Evolutionary conservation across 53 echinoderm and acorn worm genomes (phyloP).

Genomic region (Apostichopus leukothele): DNA sequence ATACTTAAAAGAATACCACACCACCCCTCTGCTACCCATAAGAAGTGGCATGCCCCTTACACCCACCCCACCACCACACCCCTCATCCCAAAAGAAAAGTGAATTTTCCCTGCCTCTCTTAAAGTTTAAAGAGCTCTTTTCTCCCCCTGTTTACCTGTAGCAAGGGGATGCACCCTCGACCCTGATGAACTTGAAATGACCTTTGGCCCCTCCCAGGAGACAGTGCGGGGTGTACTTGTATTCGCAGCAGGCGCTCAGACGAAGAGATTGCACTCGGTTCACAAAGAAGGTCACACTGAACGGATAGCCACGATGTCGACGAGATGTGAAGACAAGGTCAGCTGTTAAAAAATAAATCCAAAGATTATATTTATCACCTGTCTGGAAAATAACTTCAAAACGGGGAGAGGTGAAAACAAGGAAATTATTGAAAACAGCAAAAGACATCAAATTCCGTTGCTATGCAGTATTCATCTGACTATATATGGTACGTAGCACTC

Average conservation of each 20-base stretch:
- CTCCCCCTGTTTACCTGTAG: conserved; percentile 67
- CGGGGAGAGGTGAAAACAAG: too few relatives aligned
- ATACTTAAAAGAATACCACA: too few relatives aligned
- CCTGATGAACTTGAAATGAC: conserved; percentile 87
- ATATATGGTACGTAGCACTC: too few relatives aligned
- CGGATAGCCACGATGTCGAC: conserved; percentile 95
- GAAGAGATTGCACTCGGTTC: conserved; percentile 79
- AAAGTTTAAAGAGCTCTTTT: not conserved
- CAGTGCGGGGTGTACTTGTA: conserved; percentile 90
- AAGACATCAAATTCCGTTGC: too few relatives aligned
- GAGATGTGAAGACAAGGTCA: conserved; percentile 90
- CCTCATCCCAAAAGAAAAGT: not conserved
- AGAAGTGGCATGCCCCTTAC: too few relatives aligned
- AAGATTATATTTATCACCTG: too few relatives aligned
- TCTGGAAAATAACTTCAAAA: too few relatives aligned
- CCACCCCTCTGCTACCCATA: too few relatives aligned
- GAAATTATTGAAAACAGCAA: too few relatives aligned
- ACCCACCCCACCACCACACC: not conserved
- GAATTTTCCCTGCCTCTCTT: not conserved
- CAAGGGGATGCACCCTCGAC: conserved; percentile 81
- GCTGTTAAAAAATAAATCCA: conserved; percentile 46
- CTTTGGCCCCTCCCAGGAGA: conserved; percentile 82
- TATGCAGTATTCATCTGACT: too few relatives aligned
- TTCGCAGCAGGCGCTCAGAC: conserved; percentile 92
- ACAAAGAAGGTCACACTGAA: conserved; percentile 91